phyloP scores from a whole-genome alignment of 2,113 vertebrate genomes.

The Tachycineta bicolor region DNA sequence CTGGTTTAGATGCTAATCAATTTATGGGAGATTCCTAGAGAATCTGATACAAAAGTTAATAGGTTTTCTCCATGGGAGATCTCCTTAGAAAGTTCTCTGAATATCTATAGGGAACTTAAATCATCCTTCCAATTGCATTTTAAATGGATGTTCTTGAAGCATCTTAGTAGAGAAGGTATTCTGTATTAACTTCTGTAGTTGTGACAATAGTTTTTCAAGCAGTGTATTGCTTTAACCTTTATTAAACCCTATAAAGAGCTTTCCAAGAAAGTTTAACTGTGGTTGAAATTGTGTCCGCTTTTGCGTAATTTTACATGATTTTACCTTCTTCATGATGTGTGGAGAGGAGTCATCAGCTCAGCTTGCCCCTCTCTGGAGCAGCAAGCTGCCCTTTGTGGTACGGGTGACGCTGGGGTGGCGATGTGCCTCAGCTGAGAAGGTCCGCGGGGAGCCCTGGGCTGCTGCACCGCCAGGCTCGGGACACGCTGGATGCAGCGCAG shows the following conservation, averaged over 20 bases:
- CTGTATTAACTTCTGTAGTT: neutral
- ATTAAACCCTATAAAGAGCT: neutral
- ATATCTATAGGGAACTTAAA: neutral
- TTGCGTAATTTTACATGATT: neutral
- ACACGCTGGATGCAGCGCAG: accelerated
- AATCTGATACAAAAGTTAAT: neutral
- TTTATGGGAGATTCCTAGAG: neutral
- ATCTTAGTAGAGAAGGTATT: neutral
- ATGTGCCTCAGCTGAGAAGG: accelerated
- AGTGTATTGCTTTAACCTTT: neutral
- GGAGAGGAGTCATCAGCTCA: neutral
- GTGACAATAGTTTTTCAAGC: neutral
- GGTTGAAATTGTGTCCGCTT: neutral
- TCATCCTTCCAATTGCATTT: neutral
- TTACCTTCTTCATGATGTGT: neutral
- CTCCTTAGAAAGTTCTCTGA: neutral
- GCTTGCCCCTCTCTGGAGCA: neutral
- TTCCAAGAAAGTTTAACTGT: neutral
- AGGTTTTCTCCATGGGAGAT: neutral
- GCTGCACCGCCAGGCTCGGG: neutral
- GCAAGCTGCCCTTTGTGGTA: accelerated
- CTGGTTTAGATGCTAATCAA: neutral
- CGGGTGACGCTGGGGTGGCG: neutral
- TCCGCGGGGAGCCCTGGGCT: accelerated
- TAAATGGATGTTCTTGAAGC: neutral